These are phyloP conservation scores for Eutolmus rufibarbis DNA, from an alignment of 2,888 invertebrate genomes.

Conservation along the genomic window DNA sequence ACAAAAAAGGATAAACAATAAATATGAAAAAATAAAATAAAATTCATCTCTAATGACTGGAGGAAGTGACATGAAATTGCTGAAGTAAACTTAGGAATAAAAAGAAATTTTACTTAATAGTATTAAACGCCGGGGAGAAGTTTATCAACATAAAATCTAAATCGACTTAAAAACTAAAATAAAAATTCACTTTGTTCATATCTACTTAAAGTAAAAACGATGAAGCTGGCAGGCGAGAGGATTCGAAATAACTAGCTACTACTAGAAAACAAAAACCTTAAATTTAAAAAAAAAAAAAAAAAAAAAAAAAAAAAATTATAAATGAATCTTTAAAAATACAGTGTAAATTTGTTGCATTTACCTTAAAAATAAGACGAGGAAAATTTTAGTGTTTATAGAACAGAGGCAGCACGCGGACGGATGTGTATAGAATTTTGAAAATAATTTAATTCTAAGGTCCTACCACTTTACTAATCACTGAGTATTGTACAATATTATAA, in stretches of 20 bases:
- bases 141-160: neutral
- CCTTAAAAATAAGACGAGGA: neutral
- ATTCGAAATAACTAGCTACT: neutral
- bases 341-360: conserved; percentile 25
- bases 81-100: conserved; percentile 36
- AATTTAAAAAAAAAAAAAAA: no score
- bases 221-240: neutral
- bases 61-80: conserved; percentile 17
- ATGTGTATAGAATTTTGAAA: neutral
- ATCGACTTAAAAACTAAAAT: neutral
- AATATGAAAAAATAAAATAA: neutral
- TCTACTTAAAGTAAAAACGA: neutral
- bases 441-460: neutral
- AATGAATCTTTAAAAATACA: neutral
- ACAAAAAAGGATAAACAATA: neutral
- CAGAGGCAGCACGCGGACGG: neutral
- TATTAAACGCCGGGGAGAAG: neutral
- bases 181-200: neutral
- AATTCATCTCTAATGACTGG: neutral
- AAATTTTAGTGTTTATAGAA: neutral
- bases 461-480: conserved; percentile 14
- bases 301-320: neutral
- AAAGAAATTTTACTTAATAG: conserved; percentile 17
- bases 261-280: neutral
- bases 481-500: conserved; percentile 30